A percentile compares a stretch with the other conserved stretches of the same genome.
Evolutionary conservation across 2,888 invertebrate genomes (phyloP).

Genomic region (Heliconius hortense): DNA sequence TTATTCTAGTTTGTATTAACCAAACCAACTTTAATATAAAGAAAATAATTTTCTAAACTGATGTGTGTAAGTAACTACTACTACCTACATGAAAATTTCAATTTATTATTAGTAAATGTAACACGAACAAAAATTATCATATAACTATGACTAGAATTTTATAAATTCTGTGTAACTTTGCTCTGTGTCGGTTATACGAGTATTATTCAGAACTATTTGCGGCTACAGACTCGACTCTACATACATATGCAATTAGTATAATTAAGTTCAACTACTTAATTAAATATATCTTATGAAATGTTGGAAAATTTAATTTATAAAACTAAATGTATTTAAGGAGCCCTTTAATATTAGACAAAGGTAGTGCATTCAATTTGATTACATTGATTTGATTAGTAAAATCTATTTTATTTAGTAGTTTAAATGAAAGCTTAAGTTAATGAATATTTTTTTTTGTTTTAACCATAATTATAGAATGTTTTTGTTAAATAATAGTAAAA

Average conservation of each 20-base stretch:
- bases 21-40: background rate
- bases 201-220: background rate
- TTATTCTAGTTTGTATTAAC: background rate
- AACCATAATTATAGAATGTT: too few species aligned
- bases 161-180: background rate
- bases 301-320: background rate
- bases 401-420: too few species aligned
- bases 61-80: background rate
- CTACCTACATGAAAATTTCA: background rate
- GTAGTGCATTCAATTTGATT: too few species aligned
- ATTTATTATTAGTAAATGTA: background rate
- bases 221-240: background rate
- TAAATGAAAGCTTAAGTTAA: too few species aligned
- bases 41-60: background rate
- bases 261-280: constrained; percentile 14
- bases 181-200: background rate
- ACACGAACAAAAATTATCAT: background rate
- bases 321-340: background rate
- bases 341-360: background rate
- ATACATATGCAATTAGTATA: constrained; percentile 12
- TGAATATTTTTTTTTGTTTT: too few species aligned
- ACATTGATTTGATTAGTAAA: too few species aligned
- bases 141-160: background rate
- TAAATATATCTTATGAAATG: constrained; percentile 10
- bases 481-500: too few species aligned